Conservation (phyloP, 2,113 vertebrate species). For the Poicephalus meyeri region DNA sequence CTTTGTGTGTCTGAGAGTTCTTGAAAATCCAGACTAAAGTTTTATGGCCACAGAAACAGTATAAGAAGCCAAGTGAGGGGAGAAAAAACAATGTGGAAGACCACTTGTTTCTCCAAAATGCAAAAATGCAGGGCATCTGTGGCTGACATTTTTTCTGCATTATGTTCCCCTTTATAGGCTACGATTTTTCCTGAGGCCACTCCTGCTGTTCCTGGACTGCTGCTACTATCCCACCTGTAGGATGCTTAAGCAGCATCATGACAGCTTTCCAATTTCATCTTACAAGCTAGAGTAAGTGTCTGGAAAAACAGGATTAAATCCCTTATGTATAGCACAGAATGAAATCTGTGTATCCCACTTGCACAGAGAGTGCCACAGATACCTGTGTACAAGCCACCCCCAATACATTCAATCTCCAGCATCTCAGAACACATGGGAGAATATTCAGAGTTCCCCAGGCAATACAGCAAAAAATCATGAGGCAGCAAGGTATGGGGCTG, state of each 20-base stretch:
- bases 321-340: neutral
- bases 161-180: neutral
- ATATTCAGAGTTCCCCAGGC: neutral
- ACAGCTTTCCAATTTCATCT: neutral
- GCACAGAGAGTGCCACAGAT: rapidly evolving
- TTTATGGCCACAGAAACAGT: neutral
- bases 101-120: neutral
- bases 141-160: neutral
- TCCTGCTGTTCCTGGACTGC: neutral
- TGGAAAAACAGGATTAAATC: neutral
- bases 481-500: neutral
- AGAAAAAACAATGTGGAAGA: neutral
- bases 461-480: rapidly evolving
- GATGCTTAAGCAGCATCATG: neutral
- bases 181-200: too few relatives aligned
- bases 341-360: neutral
- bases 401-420: neutral
- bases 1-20: neutral
- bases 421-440: neutral
- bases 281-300: neutral
- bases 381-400: neutral
- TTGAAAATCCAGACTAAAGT: neutral
- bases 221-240: neutral
- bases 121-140: neutral
- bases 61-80: neutral